Evolutionary conservation across 2,113 vertebrate species (phyloP), one percentile per base, ranked within the genome.

Genomic region (Pseudois nayaur): DNA sequence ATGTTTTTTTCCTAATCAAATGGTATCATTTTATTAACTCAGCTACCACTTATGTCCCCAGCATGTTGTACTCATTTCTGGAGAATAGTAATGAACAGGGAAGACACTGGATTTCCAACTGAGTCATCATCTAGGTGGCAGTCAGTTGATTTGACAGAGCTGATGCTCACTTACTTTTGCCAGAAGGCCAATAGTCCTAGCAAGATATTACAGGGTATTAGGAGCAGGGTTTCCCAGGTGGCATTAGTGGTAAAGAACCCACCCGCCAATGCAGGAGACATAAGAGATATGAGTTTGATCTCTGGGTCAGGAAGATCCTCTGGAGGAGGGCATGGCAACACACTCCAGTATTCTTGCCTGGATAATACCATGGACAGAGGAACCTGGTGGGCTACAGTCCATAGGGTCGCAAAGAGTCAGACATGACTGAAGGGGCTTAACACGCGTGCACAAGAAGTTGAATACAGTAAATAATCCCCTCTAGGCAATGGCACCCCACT

Each of bases 1-100:
- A 29, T 50, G 45, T 3, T 10, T 40, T n/a, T 55, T 48, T 13
- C 0, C 62, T 29, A 92, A 48, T 85, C 16, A 48, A 87, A 6
- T 90, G 45, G 3, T 33, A 57, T 52, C 36, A 76, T 96, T 55
- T 62, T 81, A 54, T 33, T 50, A 74, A 92, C 81, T 93, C 40
- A 43, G 9, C 33, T 50, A 15, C 12, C 3, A 16, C 23, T 40
- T 52, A 52, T 11, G 0, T 60, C n/a, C 31, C 3, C 7, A 79
- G 14, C 16, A 17, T 5, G 7, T 50, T 45, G n/a, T 17, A 78
- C 4, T 45, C 13, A 19, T 5, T 14, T 71, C 1, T 54, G 14
- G 17, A 91, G 16, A 91, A 36, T 8, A 79, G 1, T 17, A 64
- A 82, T 52, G 23, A 62, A 50, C 5, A 78, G 29, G 3, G 8